phyloP scores from a whole-genome alignment of 2,113 vertebrate species.

The Tychaedon coryphoeus region DNA sequence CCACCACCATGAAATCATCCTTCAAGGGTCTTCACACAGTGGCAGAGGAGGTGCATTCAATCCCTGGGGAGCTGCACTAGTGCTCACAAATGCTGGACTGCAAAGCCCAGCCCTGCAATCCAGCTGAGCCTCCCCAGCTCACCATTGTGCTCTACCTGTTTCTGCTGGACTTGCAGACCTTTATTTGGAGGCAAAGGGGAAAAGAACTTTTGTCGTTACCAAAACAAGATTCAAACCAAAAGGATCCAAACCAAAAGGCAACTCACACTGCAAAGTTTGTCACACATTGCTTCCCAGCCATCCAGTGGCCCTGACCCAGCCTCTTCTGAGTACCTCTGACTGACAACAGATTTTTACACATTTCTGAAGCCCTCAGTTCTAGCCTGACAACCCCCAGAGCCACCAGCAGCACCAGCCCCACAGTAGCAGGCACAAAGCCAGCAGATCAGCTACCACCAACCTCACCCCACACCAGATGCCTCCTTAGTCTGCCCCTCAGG shows the following conservation, averaged over 20 bases:
- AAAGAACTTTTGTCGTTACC: background rate
- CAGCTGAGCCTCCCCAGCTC: background rate
- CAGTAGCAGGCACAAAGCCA: fast-evolving
- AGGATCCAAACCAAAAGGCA: background rate
- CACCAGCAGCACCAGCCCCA: background rate
- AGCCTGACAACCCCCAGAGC: background rate
- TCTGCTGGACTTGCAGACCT: background rate
- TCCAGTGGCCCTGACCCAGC: fast-evolving
- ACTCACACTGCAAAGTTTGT: background rate
- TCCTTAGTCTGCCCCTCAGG: background rate
- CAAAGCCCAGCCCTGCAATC: background rate
- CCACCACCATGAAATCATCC: background rate
- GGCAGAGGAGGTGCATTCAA: background rate
- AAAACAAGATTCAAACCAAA: background rate
- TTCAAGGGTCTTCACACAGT: background rate
- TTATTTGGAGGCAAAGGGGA: background rate
- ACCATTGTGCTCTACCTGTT: background rate
- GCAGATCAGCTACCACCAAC: background rate
- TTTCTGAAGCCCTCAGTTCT: background rate
- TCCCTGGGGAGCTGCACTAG: background rate
- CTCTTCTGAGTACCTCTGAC: background rate
- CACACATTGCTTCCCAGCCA: background rate
- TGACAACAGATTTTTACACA: background rate
- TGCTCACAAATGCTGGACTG: background rate
- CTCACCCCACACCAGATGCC: fast-evolving